A percentile compares a stretch with the other conserved stretches of the same genome.
These are phyloP conservation scores for Salvelinus namaycush DNA, from an alignment of 2,113 vertebrate species.

Conservation along the genomic window DNA sequence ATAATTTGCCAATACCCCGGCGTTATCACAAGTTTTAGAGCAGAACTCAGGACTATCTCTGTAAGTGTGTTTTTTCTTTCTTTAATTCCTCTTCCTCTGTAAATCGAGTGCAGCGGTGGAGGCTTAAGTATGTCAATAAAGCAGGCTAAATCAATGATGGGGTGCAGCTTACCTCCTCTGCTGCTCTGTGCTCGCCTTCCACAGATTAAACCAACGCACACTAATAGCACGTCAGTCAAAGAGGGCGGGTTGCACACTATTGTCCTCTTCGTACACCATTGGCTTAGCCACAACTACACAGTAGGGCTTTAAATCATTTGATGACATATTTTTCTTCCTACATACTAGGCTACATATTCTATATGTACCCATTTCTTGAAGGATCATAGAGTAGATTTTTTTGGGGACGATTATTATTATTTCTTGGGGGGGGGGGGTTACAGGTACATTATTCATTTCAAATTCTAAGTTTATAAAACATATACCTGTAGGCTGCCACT, in stretches of 20 bases:
- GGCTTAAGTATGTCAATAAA: slow-evolving; percentile 72
- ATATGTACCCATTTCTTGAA: neutral
- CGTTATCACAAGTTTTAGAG: slow-evolving; percentile 55
- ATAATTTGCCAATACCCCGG: slow-evolving; percentile 55
- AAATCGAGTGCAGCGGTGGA: slow-evolving; percentile 57
- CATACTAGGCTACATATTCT: neutral
- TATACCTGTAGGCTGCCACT: no score
- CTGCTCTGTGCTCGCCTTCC: slow-evolving; percentile 50
- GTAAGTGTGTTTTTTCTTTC: slow-evolving; percentile 28
- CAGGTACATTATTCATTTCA: no score
- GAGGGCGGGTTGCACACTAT: neutral
- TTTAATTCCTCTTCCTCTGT: slow-evolving; percentile 62
- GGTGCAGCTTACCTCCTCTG: slow-evolving; percentile 62
- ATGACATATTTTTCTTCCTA: neutral
- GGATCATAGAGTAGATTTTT: neutral
- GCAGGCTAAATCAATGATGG: slow-evolving; percentile 56
- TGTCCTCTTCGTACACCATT: neutral
- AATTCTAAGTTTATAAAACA: no score
- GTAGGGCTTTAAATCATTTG: neutral
- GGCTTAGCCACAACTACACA: neutral
- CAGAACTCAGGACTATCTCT: slow-evolving; percentile 28
- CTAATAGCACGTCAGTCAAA: slow-evolving; percentile 67
- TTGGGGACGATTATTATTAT: no score
- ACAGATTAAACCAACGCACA: slow-evolving; percentile 68
- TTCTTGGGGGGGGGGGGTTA: no score